Conservation (phyloP, 2,113 vertebrate species). For the Trochalopteron elliotii region DNA sequence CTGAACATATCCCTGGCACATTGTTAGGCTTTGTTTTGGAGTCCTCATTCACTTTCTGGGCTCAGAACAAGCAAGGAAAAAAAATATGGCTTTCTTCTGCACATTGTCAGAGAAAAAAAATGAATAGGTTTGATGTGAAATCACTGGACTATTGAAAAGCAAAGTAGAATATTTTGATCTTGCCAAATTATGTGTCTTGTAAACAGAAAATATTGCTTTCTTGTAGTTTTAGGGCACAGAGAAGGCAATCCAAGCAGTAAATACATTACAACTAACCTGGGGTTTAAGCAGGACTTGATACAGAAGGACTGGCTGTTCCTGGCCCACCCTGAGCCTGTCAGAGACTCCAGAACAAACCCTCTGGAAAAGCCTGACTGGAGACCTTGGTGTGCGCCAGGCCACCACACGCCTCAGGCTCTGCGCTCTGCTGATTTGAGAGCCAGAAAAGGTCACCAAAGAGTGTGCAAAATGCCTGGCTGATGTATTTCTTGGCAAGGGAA, state of each 20-base stretch:
- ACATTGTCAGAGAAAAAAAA: neutral
- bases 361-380: neutral
- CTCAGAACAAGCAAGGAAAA: neutral
- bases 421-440: rapidly evolving
- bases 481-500: neutral
- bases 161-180: neutral
- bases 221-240: neutral
- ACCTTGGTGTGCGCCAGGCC: rapidly evolving
- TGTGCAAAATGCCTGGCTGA: neutral
- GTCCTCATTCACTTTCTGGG: neutral
- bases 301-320: neutral
- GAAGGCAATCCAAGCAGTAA: neutral
- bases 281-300: neutral
- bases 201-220: neutral
- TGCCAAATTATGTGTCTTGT: neutral
- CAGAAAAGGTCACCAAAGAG: neutral
- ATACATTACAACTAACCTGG: neutral
- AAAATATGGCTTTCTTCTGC: neutral
- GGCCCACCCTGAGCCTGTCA: neutral
- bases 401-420: rapidly evolving
- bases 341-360: neutral
- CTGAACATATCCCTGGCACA: neutral
- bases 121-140: neutral
- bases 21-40: neutral
- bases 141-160: neutral